These are phyloP conservation scores for Diachasmimorpha longicaudata DNA, from an alignment of 1,140 invertebrate species.

Conservation along the genomic window DNA sequence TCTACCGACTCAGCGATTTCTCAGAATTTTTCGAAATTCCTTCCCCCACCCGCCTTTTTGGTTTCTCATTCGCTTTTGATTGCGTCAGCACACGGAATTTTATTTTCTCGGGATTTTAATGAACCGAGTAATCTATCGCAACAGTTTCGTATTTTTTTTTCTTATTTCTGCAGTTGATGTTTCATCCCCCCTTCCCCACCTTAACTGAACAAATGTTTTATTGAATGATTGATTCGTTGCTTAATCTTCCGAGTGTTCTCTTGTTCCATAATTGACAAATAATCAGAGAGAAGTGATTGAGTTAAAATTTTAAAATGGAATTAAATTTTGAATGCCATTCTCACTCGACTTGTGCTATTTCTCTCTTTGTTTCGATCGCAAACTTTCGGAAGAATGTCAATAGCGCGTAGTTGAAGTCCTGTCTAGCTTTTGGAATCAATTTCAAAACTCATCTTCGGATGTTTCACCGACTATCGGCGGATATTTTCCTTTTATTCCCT, in stretches of 20 bases:
- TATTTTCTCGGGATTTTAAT: no score
- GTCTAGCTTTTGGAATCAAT: constrained; percentile 22
- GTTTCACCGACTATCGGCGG: constrained; percentile 36
- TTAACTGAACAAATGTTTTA: no score
- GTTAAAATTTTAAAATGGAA: constrained; percentile 23
- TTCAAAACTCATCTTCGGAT: constrained; percentile 34
- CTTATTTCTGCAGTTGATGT: not conserved
- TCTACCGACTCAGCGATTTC: constrained; percentile 44
- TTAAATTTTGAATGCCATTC: constrained; percentile 8
- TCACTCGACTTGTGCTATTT: not conserved
- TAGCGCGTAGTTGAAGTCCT: not conserved
- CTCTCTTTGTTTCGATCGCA: not conserved
- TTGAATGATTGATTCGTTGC: not conserved
- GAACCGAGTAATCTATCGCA: no score
- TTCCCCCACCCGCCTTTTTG: constrained; percentile 26
- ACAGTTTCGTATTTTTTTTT: not conserved
- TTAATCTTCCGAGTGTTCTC: not conserved
- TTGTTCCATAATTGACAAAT: not conserved
- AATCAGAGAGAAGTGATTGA: not conserved
- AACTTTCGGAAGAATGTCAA: not conserved
- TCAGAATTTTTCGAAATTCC: constrained; percentile 43
- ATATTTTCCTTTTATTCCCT: constrained; percentile 13
- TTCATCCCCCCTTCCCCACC: no score
- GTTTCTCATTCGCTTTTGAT: constrained; percentile 1
- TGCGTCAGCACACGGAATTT: not conserved